Conservation (phyloP, 1,140 invertebrate genomes). For the Calephelis nemesis region DNA sequence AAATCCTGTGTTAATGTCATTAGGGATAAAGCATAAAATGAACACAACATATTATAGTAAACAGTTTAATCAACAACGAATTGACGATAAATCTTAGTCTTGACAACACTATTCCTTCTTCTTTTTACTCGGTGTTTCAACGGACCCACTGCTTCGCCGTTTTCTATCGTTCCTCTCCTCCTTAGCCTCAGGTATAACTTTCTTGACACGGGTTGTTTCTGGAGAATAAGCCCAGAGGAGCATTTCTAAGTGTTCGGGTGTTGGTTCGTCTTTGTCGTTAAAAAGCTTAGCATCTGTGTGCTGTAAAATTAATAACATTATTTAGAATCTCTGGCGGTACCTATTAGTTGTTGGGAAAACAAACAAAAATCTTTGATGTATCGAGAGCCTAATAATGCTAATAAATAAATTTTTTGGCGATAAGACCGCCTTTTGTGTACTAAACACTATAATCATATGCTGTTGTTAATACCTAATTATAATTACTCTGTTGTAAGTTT, state of each 20-base stretch:
- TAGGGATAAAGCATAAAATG: not conserved
- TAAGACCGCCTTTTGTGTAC: too few species aligned
- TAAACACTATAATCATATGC: too few species aligned
- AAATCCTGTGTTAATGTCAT: too few species aligned
- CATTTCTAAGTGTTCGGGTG: constrained; percentile 80
- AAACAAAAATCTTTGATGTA: too few species aligned
- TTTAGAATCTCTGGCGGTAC: not conserved
- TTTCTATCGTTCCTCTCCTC: constrained; percentile 39
- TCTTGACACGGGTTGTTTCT: constrained; percentile 54
- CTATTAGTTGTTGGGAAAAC: too few species aligned
- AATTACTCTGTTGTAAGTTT: too few species aligned
- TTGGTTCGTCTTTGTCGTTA: constrained; percentile 80
- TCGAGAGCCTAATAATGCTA: too few species aligned
- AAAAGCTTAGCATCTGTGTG: constrained; percentile 77
- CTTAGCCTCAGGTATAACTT: constrained; percentile 51
- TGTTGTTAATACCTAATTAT: too few species aligned
- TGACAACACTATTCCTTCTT: constrained; percentile 49
- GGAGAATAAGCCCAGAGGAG: constrained; percentile 84
- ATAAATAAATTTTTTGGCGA: too few species aligned
- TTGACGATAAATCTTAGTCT: constrained; percentile 14
- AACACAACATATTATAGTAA: constrained; percentile 8
- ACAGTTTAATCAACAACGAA: constrained; percentile 26
- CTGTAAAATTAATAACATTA: constrained; percentile 36
- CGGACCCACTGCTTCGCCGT: constrained; percentile 44
- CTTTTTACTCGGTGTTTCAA: constrained; percentile 55